Conservation (phyloP, 2,113 vertebrate genomes). For the Anhinga anhinga region DNA sequence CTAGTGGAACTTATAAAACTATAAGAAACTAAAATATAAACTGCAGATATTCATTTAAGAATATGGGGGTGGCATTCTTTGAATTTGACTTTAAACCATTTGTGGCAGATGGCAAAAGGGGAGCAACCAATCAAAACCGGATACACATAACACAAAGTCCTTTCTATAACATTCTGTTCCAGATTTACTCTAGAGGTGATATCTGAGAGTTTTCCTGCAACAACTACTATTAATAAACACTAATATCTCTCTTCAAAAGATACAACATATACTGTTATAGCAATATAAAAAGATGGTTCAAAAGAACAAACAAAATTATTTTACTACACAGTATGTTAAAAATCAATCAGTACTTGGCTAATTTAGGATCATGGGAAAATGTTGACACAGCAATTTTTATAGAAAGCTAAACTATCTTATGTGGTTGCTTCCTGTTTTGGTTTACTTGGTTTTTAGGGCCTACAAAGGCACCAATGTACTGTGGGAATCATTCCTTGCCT, state of each 20-base stretch:
- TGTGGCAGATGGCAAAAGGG: background rate
- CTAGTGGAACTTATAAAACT: background rate
- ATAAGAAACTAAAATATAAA: background rate
- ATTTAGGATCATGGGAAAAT: background rate
- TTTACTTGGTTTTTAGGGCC: background rate
- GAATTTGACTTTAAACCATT: background rate
- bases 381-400: background rate
- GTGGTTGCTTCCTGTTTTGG: background rate
- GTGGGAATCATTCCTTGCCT: background rate
- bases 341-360: background rate
- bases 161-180: background rate
- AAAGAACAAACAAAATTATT: background rate
- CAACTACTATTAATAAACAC: background rate
- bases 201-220: background rate
- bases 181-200: background rate
- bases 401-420: background rate
- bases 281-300: background rate
- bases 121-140: background rate
- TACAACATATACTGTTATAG: background rate
- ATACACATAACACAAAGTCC: background rate
- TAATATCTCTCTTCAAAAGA: background rate
- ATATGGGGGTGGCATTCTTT: background rate
- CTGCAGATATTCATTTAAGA: background rate
- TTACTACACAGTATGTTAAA: background rate
- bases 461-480: background rate